phyloP scores from a whole-genome alignment of 2,888 invertebrate genomes.

The Agrochola macilenta region DNA sequence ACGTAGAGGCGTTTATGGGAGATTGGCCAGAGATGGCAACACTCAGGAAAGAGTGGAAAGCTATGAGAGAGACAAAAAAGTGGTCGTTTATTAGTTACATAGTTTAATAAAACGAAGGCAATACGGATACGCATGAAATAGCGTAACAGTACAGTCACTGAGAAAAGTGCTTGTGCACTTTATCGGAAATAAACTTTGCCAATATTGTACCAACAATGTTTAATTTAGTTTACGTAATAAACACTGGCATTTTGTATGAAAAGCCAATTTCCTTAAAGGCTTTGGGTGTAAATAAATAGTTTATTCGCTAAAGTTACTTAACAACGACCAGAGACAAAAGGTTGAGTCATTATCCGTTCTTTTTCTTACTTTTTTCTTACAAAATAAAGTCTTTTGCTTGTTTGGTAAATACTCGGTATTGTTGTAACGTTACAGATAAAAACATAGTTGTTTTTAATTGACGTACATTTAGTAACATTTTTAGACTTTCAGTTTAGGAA shows the following conservation, averaged over 20 bases:
- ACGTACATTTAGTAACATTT: not conserved
- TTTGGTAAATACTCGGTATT: constrained; percentile 1
- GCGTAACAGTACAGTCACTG: constrained; percentile 2
- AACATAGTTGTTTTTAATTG: constrained; percentile 15
- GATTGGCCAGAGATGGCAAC: not conserved
- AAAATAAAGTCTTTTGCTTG: constrained; percentile 19
- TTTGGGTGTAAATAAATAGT: constrained; percentile 44
- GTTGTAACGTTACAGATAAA: not conserved
- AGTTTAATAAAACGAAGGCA: not conserved
- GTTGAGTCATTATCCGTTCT: constrained; percentile 29
- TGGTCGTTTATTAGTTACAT: not conserved
- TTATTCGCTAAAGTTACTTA: constrained; percentile 48
- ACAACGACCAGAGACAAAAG: constrained; percentile 48
- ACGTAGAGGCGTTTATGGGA: not conserved
- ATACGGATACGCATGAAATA: not conserved
- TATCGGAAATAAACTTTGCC: not conserved
- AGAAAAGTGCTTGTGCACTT: constrained; percentile 7
- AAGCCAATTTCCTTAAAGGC: constrained; percentile 50
- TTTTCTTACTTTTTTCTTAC: constrained; percentile 33
- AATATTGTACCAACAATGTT: constrained; percentile 13
- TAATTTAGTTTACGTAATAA: constrained; percentile 36
- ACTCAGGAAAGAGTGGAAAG: not conserved
- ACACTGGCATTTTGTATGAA: constrained; percentile 45
- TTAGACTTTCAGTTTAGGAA: not conserved
- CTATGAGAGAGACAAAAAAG: not conserved